These are phyloP conservation scores for Betta splendens DNA, from an alignment of 2,797 vertebrate genomes.

Conservation along the genomic window DNA sequence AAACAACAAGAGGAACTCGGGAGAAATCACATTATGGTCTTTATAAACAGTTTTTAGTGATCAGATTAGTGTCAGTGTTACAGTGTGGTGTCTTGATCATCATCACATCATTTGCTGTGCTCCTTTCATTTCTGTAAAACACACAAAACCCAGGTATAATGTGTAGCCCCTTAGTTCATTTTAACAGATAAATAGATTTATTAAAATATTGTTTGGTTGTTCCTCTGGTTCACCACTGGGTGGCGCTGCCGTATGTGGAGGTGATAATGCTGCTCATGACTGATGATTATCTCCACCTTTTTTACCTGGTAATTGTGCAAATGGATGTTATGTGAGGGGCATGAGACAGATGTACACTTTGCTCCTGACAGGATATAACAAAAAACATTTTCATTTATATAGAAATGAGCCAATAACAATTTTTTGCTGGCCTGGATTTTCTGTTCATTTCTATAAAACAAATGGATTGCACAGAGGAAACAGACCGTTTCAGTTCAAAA, in stretches of 20 bases:
- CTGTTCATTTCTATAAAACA: no score
- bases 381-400: no score
- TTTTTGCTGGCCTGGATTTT: no score
- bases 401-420: no score
- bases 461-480: no score
- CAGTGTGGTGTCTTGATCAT: no score
- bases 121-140: no score
- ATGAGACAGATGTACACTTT: conserved; percentile 1
- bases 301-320: not conserved
- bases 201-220: no score
- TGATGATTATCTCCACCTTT: not conserved
- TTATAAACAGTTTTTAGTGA: not conserved
- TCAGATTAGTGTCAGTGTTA: no score
- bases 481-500: no score
- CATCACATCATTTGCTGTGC: not conserved
- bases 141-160: not conserved
- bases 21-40: not conserved
- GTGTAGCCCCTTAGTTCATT: not conserved
- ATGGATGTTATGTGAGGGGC: not conserved
- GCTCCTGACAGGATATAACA: not conserved
- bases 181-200: not conserved
- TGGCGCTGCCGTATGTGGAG: conserved; percentile 15
- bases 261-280: not conserved
- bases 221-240: conserved; percentile 16
- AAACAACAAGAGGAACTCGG: not conserved